Percentiles rank a stretch among this genome's conserved stretches.
phyloP scores from a whole-genome alignment of 2,888 invertebrate species.

The Bibio marci region DNA sequence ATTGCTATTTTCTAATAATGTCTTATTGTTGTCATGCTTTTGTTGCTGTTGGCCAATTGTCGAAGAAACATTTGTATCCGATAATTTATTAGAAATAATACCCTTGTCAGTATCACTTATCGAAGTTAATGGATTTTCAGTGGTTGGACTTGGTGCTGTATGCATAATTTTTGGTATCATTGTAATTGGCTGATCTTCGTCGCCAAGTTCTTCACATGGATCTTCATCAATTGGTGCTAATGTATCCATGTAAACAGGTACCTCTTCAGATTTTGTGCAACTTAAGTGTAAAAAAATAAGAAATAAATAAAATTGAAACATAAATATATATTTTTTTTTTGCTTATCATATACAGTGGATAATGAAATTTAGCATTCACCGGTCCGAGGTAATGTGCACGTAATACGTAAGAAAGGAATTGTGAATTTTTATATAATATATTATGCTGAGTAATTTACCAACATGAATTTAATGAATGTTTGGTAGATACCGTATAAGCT shows the following conservation, averaged over 20 bases:
- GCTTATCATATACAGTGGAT: too few relatives aligned
- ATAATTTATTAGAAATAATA: neutral
- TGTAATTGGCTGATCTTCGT: conserved; percentile 57
- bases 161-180: conserved; percentile 64
- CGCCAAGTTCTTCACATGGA: conserved; percentile 51
- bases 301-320: conserved; percentile 3
- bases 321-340: too few relatives aligned
- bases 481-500: too few relatives aligned
- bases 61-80: neutral
- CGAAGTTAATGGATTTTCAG: conserved; percentile 8
- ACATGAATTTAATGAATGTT: too few relatives aligned
- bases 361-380: too few relatives aligned
- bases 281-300: conserved; percentile 4
- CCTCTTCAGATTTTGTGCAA: conserved; percentile 34
- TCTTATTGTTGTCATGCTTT: conserved; percentile 8
- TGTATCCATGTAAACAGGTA: conserved; percentile 47
- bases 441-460: too few relatives aligned
- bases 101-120: neutral
- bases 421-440: too few relatives aligned
- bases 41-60: neutral
- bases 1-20: conserved; percentile 8
- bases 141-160: conserved; percentile 50
- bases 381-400: too few relatives aligned
- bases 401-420: too few relatives aligned
- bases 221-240: conserved; percentile 74